Base-by-base conservation (phyloP, 2,888 invertebrate species). In the Synanthedon formicaeformis region DNA sequence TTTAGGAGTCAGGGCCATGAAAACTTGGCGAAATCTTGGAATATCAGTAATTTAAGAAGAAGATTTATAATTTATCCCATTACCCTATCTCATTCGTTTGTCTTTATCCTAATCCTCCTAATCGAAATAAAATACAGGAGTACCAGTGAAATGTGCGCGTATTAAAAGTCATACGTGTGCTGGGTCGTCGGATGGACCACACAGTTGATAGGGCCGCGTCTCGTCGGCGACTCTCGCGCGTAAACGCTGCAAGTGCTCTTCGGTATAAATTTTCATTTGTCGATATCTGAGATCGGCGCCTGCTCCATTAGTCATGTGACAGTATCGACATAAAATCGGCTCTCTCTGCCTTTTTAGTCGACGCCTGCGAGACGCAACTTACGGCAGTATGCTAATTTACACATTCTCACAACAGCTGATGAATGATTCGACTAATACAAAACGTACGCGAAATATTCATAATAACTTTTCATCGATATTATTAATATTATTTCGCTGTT, bases 251-350 rank as follows among this genome's bases (percentile, higher is more conserved):
- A 45, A 45, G 8, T 14, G n/a, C 13, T n/a, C 45, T 45, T 45
- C 45, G 45, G 45, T 45, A 45, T 23, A 49, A 78, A 74, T 77
- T 86, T 84, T 85, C 83, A 82, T 84, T 83, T 78, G 78, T 73
- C 73, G 79, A 81, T 85, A 85, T 85, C 84, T 71, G 69, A 73
- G 81, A 81, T 81, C 86, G 85, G 86, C 85, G 86, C 84, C 84
- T 75, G 80, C 78, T 78, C 85, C 86, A 86, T 86, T 87, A 86
- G 83, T 87, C 86, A 85, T 80, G 77, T 85, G 86, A 86, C 86
- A 84, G 73, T 85, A 86, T 86, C 86, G 81, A 83, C 79, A 76
- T 70, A 73, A 78, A 76, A 85, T 85, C 86, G 74, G 66, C 71
- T 75, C 71, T 75, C 78, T 71, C 71, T 73, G 71, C 71, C 69